phyloP scores from a whole-genome alignment of 2,888 invertebrate species.

The Taphrorychus bicolor region DNA sequence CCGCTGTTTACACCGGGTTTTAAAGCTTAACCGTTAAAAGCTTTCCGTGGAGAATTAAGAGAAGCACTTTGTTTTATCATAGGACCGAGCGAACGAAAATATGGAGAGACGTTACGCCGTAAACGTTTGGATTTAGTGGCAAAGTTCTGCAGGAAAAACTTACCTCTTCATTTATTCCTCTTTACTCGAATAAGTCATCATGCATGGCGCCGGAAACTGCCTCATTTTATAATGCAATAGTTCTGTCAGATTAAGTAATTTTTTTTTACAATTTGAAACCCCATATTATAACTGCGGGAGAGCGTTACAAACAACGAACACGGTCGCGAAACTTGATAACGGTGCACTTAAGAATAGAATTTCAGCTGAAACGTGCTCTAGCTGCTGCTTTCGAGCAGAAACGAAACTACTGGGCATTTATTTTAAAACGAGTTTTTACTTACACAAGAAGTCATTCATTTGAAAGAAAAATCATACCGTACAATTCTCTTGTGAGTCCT shows the following conservation, averaged over 20 bases:
- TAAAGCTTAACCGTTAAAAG: conserved; percentile 7
- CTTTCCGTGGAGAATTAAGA: conserved; percentile 3
- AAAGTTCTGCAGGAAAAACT: neutral
- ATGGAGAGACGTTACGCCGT: neutral
- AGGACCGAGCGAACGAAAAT: neutral
- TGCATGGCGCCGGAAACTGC: neutral
- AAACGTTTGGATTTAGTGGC: neutral
- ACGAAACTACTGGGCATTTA: neutral
- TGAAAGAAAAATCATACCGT: neutral
- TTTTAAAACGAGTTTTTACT: neutral
- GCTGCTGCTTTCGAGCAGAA: neutral
- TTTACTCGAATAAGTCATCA: no score
- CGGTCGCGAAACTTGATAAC: conserved; percentile 4
- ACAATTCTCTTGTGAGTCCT: neutral
- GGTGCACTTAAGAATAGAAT: conserved; percentile 1
- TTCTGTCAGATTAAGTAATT: neutral
- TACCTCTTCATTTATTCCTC: no score
- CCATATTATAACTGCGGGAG: neutral
- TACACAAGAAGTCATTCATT: neutral
- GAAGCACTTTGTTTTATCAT: conserved; percentile 9
- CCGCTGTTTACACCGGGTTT: conserved; percentile 6
- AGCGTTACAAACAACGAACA: neutral
- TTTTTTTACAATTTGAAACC: neutral
- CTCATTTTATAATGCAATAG: neutral
- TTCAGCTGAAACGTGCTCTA: conserved; percentile 3